Conservation (phyloP, 2,888 invertebrate genomes). For the Cantharis rufa region DNA sequence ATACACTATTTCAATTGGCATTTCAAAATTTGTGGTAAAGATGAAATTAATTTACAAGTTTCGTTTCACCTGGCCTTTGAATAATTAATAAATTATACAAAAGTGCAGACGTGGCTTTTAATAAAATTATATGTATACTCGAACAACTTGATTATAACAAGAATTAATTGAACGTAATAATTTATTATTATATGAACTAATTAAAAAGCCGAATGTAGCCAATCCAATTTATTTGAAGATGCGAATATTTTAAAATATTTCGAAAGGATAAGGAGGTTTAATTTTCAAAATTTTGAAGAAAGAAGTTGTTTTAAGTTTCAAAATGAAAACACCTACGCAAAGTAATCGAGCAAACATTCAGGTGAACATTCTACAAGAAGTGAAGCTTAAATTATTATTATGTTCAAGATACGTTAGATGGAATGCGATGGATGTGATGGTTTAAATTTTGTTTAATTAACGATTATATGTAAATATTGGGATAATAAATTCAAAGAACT, state of each 20-base stretch:
- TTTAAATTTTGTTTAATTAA: constrained; percentile 1
- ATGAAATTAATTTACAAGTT: too few species aligned
- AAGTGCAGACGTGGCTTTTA: too few species aligned
- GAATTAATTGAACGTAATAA: too few species aligned
- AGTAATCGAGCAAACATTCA: neutral
- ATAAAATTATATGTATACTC: too few species aligned
- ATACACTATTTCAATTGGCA: too few species aligned
- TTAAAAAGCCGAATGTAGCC: too few species aligned
- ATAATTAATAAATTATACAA: too few species aligned
- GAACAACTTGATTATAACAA: too few species aligned
- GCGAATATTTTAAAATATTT: neutral
- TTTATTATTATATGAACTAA: too few species aligned
- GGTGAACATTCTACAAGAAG: neutral
- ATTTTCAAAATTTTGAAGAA: neutral
- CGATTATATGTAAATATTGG: neutral
- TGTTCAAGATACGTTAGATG: neutral
- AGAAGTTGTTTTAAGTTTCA: neutral
- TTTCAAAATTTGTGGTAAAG: too few species aligned
- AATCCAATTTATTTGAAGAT: too few species aligned
- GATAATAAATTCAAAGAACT: neutral
- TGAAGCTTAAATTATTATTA: neutral
- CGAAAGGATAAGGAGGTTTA: neutral
- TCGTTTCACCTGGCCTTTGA: too few species aligned
- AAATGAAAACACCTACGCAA: neutral
- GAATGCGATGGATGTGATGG: neutral